Base-by-base conservation (phyloP, 2,113 vertebrate genomes). In the Cryptomyrus ogoouensis region DNA sequence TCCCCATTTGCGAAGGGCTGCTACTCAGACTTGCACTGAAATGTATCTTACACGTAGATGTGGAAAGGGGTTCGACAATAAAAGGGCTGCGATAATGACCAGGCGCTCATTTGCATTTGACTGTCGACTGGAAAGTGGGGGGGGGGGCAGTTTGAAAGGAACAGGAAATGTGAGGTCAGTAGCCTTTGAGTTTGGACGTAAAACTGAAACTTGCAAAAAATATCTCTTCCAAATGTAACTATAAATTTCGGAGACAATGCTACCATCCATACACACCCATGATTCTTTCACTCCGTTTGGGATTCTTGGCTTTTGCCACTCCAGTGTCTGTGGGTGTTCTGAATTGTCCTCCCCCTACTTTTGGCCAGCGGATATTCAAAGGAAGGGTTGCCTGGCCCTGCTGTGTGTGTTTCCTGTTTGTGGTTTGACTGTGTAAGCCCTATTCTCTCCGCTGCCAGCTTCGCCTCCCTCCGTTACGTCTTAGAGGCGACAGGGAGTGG, bases 331-430 rank as follows among this genome's bases (percentile, higher is more conserved):
- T 83, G 74, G 50, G n/a, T 42, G 35, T 42, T 47, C 83, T 7
- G 42, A 52, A 83, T 62, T 66, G 44, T 42, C 83, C 35, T 35
- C 24, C 44, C 52, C 74, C 7, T 24, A n/a, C 87, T 88, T 47
- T 90, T 47, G 84, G 53, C 31, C 62, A 27, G 86, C 13, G 49
- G 70, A 88, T 83, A 83, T 88, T 83, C 31, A 83, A 83, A 88
- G 87, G 90, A 90, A 88, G 87, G 46, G 84, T 58, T 44, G 62
- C 86, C 85, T 35, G 70, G 47, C 70, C 90, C 74, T 6, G 7
- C 66, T 88, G 31, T 44, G 89, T 21, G 24, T 53, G 89, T 88
- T 83, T 58, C 90, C 39, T 58, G 58, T 83, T n/a, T 89, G 89
- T 35, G 44, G 85, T 62, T 88, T n/a, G 86, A 39, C 62, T 83